Evolutionary conservation across 2,113 vertebrate genomes (phyloP).

Genomic region (Serinus canaria): DNA sequence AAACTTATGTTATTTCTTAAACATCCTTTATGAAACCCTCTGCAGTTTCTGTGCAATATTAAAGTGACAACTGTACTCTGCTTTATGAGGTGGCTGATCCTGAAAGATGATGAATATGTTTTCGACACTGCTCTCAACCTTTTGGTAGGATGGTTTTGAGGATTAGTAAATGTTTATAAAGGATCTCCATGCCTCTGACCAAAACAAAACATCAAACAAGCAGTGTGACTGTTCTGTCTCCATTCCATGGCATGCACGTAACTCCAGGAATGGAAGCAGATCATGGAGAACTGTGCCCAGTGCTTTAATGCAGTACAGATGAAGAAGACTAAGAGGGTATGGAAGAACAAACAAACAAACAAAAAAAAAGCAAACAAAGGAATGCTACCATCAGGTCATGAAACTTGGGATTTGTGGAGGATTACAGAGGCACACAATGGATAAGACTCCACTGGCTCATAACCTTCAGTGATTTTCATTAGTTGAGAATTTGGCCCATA

Average conservation of each 20-base stretch:
- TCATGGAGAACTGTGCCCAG: not conserved
- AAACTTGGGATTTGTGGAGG: not conserved
- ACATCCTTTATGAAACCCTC: not conserved
- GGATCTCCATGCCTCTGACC: not conserved
- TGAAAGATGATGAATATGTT: not conserved
- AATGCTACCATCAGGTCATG: not conserved
- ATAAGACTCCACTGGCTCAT: not conserved
- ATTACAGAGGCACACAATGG: not conserved
- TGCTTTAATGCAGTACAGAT: not conserved
- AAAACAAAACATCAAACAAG: not conserved
- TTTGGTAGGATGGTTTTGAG: not conserved
- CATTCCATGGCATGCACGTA: not conserved
- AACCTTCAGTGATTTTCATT: not conserved
- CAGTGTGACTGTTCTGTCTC: not conserved
- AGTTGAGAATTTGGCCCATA: not conserved
- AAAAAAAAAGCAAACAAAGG: not conserved
- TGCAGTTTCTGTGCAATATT: not conserved
- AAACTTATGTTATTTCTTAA: constrained; percentile 29
- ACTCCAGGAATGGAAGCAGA: not conserved
- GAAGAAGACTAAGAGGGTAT: not conserved
- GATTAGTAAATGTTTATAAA: constrained; percentile 3
- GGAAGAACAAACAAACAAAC: not conserved
- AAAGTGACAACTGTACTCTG: not conserved
- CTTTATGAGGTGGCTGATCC: not conserved
- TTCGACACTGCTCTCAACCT: not conserved